Percentiles rank a stretch among this genome's conserved stretches.
Evolutionary conservation across 2,888 invertebrate genomes (phyloP).

Genomic region (Acleris literana): DNA sequence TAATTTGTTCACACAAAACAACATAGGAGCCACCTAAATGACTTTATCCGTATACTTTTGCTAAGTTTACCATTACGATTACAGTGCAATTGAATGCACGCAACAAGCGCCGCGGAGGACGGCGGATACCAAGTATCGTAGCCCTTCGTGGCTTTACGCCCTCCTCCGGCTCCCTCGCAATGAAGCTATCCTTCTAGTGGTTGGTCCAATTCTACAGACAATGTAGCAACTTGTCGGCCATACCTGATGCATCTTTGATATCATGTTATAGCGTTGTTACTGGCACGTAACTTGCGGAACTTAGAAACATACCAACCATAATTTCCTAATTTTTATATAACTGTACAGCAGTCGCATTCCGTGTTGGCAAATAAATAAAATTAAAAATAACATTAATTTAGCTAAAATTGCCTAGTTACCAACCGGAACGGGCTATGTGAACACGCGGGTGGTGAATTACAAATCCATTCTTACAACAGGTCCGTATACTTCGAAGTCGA

Average conservation of each 20-base stretch:
- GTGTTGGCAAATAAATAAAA: conserved; percentile 77
- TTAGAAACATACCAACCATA: conserved; percentile 60
- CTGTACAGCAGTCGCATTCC: conserved; percentile 82
- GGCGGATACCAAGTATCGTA: conserved; percentile 9
- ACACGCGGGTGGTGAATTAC: conserved; percentile 82
- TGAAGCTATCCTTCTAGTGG: conserved; percentile 61
- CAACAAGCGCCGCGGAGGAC: conserved; percentile 39
- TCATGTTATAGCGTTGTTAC: conserved; percentile 28
- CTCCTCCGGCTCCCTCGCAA: conserved; percentile 35
- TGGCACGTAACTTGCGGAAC: conserved; percentile 32
- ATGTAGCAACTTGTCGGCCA: conserved; percentile 37
- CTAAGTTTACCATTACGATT: conserved; percentile 60
- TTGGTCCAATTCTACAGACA: conserved; percentile 47
- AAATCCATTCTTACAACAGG: conserved; percentile 75
- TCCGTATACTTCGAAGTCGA: conserved; percentile 58
- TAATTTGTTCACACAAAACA: conserved; percentile 57
- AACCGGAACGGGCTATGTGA: conserved; percentile 80
- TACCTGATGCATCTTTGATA: conserved; percentile 23
- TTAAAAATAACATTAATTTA: conserved; percentile 79
- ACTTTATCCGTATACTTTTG: conserved; percentile 73
- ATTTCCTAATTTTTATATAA: conserved; percentile 69
- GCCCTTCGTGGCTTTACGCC: conserved; percentile 17
- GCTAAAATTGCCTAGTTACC: conserved; percentile 82
- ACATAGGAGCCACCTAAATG: conserved; percentile 68
- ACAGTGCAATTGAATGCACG: conserved; percentile 61